Evolutionary conservation across 1,140 invertebrate genomes (phyloP).

Genomic region (Yoshiicerus persimilis): DNA sequence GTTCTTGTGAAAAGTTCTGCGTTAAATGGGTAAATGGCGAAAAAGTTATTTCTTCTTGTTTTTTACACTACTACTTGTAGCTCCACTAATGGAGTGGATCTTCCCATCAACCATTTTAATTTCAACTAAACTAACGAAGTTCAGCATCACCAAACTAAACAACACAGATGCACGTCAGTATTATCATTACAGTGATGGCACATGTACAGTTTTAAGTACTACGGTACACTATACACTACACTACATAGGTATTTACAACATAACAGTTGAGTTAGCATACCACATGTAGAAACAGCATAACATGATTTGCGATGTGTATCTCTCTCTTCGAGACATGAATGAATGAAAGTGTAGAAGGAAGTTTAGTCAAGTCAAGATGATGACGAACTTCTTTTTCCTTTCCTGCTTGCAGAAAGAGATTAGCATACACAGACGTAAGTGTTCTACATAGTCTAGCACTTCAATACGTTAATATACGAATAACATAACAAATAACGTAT

Average conservation of each 20-base stretch:
- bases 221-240: too few species aligned
- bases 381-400: neutral
- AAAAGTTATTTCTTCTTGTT: conserved; percentile 37
- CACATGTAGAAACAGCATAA: neutral
- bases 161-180: neutral
- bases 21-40: conserved; percentile 41
- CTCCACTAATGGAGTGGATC: conserved; percentile 15
- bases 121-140: neutral
- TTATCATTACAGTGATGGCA: too few species aligned
- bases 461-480: neutral
- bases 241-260: neutral
- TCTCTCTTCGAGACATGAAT: neutral
- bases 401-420: neutral
- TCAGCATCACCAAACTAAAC: neutral
- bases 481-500: neutral
- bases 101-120: neutral
- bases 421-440: neutral
- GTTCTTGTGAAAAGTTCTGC: conserved; percentile 5
- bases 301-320: neutral
- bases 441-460: neutral
- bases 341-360: neutral
- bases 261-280: neutral
- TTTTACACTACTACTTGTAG: too few species aligned
- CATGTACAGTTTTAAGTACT: too few species aligned
- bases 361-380: neutral